Evolutionary conservation across 37 sponge, comb jelly and placozoan genomes (phyloP), one percentile per base, ranked within the genome.

Genomic region (Bolinopsis microptera): DNA sequence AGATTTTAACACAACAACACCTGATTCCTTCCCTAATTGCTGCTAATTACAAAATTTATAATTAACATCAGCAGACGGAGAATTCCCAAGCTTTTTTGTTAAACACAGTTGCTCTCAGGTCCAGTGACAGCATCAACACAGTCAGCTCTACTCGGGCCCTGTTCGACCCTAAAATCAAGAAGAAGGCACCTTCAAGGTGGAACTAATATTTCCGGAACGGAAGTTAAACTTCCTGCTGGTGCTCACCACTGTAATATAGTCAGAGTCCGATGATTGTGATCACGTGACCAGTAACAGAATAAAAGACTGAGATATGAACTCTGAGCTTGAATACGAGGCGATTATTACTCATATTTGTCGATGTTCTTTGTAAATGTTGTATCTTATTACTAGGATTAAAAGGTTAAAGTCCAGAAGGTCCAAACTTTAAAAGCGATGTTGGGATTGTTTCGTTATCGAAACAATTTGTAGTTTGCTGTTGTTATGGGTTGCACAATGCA

Each of bases 101-200:
- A 18, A 48, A 48, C 61, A 48, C 13, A 13, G 5, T 18, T 13
- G 61, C 13, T 48, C 30, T 22, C 74, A 70, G 74, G 30, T 70
- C 74, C 3, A 70, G 26, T 70, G 74, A 70, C 74, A 70, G 74
- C 30, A 22, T 70, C 26, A 70, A 70, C 74, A 70, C 74, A 3
- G 74, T 70, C 24, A 70, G 74, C 30, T 70, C 74, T 5, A 70
- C 74, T 2, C 25, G 30, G 30, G 74, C 74, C 25, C 74, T 70
- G 24, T 70, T 70, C 74, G 74, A 70, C 25, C 74, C 74, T n/a
- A 70, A 26, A 2, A 70, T 70, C 30, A 22, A 70, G 74, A 70
- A 70, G 74, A 70, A 70, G 30, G 24, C 74, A 9, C 74, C 74
- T 3, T 70, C 74, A 48, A 48, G 61, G 13, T 48, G 61, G 61